A percentile compares a stretch with the other conserved stretches of the same genome.
phyloP scores from a whole-genome alignment of 2,113 vertebrate species.

The Etia nguti region DNA sequence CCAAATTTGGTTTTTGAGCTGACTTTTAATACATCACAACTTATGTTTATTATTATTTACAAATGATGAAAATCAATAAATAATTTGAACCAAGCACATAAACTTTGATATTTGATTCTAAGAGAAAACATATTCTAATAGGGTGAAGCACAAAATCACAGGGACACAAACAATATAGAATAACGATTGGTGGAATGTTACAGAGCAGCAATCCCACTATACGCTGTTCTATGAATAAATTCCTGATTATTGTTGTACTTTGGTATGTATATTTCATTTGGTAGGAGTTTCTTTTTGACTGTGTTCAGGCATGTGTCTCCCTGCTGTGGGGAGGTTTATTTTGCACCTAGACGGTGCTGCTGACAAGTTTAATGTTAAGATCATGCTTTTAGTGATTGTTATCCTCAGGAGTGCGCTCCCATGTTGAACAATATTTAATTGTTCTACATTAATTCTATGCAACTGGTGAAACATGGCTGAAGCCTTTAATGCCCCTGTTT shows the following conservation, averaged over 20 bases:
- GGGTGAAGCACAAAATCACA: background rate
- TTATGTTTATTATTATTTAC: background rate
- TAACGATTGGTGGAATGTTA: background rate
- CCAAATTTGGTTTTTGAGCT: background rate
- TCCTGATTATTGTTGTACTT: too few relatives aligned
- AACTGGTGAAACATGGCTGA: background rate
- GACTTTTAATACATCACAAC: background rate
- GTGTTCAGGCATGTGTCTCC: background rate
- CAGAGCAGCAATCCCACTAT: background rate
- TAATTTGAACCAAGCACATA: background rate
- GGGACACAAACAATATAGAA: background rate
- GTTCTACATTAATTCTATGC: background rate
- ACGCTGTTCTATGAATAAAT: background rate
- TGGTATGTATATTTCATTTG: too few relatives aligned
- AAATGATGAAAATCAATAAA: background rate
- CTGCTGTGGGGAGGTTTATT: background rate
- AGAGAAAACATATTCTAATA: background rate
- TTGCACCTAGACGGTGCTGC: background rate
- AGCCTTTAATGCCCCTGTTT: background rate
- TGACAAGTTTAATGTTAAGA: background rate
- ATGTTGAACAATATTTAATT: background rate
- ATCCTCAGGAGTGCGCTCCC: background rate
- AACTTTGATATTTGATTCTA: background rate
- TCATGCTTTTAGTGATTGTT: background rate
- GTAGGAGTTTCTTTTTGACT: too few relatives aligned